These are phyloP conservation scores for Hippoglossus hippoglossus DNA, from an alignment of 2,797 vertebrate genomes.

Conservation along the genomic window DNA sequence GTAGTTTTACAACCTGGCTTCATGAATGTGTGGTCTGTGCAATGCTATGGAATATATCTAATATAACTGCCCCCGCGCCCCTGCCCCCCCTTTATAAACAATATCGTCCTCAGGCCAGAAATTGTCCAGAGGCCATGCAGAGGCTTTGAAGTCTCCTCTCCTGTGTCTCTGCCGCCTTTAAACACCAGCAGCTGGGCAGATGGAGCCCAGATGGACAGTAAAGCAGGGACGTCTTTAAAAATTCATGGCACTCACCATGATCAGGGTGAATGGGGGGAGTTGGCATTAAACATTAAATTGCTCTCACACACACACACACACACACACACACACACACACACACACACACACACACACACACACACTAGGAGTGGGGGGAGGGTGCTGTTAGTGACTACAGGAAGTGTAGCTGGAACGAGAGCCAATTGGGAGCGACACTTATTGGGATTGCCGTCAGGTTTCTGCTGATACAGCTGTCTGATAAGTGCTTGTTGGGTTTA, in stretches of 20 bases:
- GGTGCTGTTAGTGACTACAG: conserved; percentile 72
- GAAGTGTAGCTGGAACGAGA: conserved; percentile 73
- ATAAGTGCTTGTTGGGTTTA: conserved; percentile 70
- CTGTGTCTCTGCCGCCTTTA: conserved; percentile 72
- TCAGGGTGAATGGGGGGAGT: conserved; percentile 78
- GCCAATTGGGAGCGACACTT: conserved; percentile 81
- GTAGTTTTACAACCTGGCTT: conserved; percentile 26
- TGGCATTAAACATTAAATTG: conserved; percentile 88
- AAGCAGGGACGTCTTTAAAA: conserved; percentile 87
- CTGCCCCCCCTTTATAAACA: conserved; percentile 54
- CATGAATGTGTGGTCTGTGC: conserved; percentile 23
- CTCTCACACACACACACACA: conserved; percentile 42
- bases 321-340: conserved; percentile 30
- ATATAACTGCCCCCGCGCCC: conserved; percentile 15
- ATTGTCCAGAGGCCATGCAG: conserved; percentile 60
- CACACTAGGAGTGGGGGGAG: conserved; percentile 47
- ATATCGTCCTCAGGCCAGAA: conserved; percentile 66
- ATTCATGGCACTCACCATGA: conserved; percentile 85
- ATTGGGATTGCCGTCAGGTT: conserved; percentile 76
- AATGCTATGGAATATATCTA: conserved; percentile 19
- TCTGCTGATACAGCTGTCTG: conserved; percentile 79
- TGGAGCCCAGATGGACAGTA: conserved; percentile 88
- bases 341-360: neutral
- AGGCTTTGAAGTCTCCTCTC: conserved; percentile 79
- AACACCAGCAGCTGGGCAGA: conserved; percentile 82